Evolutionary conservation across 2,797 vertebrate species (phyloP).

Genomic region (Poliocrania exsul): DNA sequence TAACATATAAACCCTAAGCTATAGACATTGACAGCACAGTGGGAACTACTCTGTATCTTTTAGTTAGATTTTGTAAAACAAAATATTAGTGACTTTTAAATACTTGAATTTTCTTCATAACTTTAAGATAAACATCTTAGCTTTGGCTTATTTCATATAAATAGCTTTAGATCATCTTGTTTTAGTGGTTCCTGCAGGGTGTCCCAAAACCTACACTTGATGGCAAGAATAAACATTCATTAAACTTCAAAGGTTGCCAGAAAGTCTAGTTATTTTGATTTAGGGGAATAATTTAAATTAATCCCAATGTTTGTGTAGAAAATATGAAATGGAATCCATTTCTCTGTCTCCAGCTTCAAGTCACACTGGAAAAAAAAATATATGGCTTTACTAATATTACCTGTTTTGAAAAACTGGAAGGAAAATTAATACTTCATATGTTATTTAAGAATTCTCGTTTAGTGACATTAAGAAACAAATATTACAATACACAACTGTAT

Average conservation of each 20-base stretch:
- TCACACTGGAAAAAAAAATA: background rate
- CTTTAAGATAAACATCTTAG: background rate
- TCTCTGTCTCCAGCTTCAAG: conserved; percentile 47
- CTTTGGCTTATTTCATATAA: conserved; percentile 24
- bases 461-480: background rate
- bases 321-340: conserved; percentile 63
- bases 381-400: background rate
- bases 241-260: conserved; percentile 66
- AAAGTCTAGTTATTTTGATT: conserved; percentile 66
- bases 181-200: conserved; percentile 30
- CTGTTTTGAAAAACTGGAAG: background rate
- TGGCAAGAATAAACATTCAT: conserved; percentile 53
- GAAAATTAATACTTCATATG: background rate
- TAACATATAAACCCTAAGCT: background rate
- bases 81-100: background rate
- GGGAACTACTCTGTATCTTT: background rate
- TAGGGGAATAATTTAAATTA: conserved; percentile 64
- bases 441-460: conserved; percentile 11
- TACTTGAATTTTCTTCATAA: background rate
- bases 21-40: background rate
- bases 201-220: conserved; percentile 38
- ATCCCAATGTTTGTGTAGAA: conserved; percentile 40
- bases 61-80: background rate
- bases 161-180: conserved; percentile 13
- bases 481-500: background rate